Base-by-base conservation (phyloP, 2,888 invertebrate species). In the Drosophila mayaguana region DNA sequence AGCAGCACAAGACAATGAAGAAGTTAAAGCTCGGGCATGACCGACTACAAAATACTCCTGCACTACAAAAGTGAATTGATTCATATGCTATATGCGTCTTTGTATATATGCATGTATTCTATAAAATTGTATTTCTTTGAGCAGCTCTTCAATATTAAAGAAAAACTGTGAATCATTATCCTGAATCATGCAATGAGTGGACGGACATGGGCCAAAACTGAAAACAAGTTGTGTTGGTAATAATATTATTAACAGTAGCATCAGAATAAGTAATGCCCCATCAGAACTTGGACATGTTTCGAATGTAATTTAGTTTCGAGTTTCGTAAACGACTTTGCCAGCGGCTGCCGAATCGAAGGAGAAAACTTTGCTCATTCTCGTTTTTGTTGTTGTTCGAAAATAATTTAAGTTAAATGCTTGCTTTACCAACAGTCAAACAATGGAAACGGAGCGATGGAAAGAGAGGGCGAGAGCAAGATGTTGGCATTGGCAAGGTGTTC, bases 361-460 rank as follows among this genome's bases (percentile, higher is more conserved):
- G 28, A 51, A 64, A 79, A 82, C 53, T 83, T 88, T 80, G 63
- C 63, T 65, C 68, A 71, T 75, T 79, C 73, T 48, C 64, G 43
- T 55, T n/a, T n/a, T 12, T 38, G 36, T 36, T 54, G 22, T 36
- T 53, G 34, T 50, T 53, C 59, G 59, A 63, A 73, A 80, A 76
- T 74, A 74, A 83, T 83, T 80, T 68, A 74, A 74, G 66, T 84
- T 84, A 73, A 82, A 82, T 76, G 68, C 70, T 64, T 63, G 80
- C 75, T 87, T 87, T 87, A 63, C 63, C 83, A 82, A 68, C 67
- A 70, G 70, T 55, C 72, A 68, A 80, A 73, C 70, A 88, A 88
- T 71, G 59, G 60, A 69, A 62, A 63, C 63, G 69, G 45, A 61
- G 20, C 53, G 34, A 20, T n/a, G n/a, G n/a, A 25, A 16, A 40